Evolutionary conservation across 2,888 invertebrate genomes (phyloP), one percentile per base, ranked within the genome.

Genomic region (Diadromus collaris): DNA sequence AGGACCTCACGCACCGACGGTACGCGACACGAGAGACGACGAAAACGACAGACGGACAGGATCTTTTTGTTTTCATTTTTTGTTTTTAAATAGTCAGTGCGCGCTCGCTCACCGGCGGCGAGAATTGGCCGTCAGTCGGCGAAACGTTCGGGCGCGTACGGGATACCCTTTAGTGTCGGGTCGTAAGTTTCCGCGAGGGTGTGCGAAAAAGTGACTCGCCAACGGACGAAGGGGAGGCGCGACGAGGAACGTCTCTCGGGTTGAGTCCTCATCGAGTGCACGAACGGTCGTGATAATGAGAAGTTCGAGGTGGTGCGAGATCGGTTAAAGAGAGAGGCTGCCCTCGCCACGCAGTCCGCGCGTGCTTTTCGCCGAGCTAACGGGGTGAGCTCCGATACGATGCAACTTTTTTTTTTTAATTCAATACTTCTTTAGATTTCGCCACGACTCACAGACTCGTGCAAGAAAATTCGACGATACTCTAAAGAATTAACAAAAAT

Each of bases 1-100:
- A 83, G 83, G 83, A 85, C 85, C 84, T 84, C 83, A 72, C 85
- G 85, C 84, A 84, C 76, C 79, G 84, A 84, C 82, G 81, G 44
- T 78, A 44, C 58, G 41, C 68, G 68, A 9, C 41, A 38, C 19
- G 54, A 64, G 77, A 34, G 24, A 56, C 54, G 38, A 65, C 24
- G 46, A 29, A 51, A 13, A n/a, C 27, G 48, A 64, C 54, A 56
- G 56, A 44, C 27, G 32, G 38, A 61, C 51, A 34, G 51, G 51
- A 56, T 44, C 10, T 38, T 54, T 61, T 32, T n/a, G n/a, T 34
- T 46, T n/a, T 56, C 29, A 2, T 46, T 44, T 19, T 24, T 48
- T 65, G 13, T 65, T 41, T n/a, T 61, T 21, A 21, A 21, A 65
- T 29, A 29, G 64, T 65, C 48, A 21, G 64, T 65, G 64, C 27